A percentile compares a stretch with the other conserved stretches of the same genome.
Conservation (phyloP, 1,140 invertebrate genomes). For the Drosophila eugracilis region DNA sequence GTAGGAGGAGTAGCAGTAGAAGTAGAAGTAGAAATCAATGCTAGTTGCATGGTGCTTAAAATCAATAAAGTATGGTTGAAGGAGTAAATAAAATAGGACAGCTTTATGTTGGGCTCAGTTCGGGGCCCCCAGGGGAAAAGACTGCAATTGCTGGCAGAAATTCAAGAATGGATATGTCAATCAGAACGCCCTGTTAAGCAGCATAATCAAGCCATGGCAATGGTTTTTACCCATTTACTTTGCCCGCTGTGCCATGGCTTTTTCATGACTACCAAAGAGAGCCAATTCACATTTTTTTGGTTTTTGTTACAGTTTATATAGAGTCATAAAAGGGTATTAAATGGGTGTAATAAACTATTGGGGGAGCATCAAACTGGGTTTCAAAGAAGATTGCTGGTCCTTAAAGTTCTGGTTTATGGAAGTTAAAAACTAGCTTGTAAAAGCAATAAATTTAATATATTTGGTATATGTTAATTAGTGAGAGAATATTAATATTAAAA, state of each 20-base stretch:
- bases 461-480: neutral
- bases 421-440: no score
- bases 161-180: constrained; percentile 58
- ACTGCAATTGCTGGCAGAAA: constrained; percentile 25
- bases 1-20: no score
- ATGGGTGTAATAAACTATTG: no score
- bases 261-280: constrained; percentile 10
- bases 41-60: constrained; percentile 15
- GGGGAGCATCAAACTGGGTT: no score
- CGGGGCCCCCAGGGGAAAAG: neutral
- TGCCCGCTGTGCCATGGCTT: constrained; percentile 3
- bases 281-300: constrained; percentile 33
- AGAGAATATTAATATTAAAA: no score
- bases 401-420: no score
- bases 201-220: constrained; percentile 63
- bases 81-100: constrained; percentile 27
- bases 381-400: no score
- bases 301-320: neutral
- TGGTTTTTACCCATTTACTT: constrained; percentile 28
- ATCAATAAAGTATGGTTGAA: constrained; percentile 3
- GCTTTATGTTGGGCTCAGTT: neutral
- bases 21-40: constrained; percentile 6
- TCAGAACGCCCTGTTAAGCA: constrained; percentile 64
- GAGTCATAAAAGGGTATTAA: neutral
- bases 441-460: neutral